Percentiles rank a stretch among this genome's conserved stretches.
Conservation (phyloP, 2,888 invertebrate species). For the Smittia aterrima region DNA sequence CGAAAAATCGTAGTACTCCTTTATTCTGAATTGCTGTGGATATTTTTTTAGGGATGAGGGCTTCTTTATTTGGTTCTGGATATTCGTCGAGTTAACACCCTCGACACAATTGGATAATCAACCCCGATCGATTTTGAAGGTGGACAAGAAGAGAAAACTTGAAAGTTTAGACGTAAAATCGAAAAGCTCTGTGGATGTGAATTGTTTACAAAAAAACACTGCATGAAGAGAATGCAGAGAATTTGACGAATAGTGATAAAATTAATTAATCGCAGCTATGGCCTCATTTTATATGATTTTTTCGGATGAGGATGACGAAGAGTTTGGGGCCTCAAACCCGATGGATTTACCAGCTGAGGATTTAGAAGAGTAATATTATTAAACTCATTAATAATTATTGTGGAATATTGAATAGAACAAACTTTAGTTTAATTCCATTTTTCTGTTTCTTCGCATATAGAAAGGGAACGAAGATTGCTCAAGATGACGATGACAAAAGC, state of each 20-base stretch:
- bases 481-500: neutral
- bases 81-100: no score
- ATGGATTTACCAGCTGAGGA: slow-evolving; percentile 21
- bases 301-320: slow-evolving; percentile 32
- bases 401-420: no score
- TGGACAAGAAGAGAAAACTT: no score
- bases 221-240: neutral
- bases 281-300: slow-evolving; percentile 35
- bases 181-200: no score
- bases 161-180: no score
- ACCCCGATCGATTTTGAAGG: no score
- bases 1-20: no score
- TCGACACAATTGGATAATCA: no score
- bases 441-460: slow-evolving; percentile 23
- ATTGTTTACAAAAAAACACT: neutral
- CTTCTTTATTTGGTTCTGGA: no score
- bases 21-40: no score
- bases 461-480: neutral
- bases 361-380: slow-evolving; percentile 7
- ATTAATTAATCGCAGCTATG: neutral
- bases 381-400: no score
- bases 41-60: no score
- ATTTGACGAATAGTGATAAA: slow-evolving; percentile 21
- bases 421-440: slow-evolving; percentile 29
- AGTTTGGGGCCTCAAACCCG: slow-evolving; percentile 27